A percentile compares a stretch with the other conserved stretches of the same genome.
Conservation (phyloP, 37 sponge, comb jelly and placozoan species). For the Petrosia ficiformis region DNA sequence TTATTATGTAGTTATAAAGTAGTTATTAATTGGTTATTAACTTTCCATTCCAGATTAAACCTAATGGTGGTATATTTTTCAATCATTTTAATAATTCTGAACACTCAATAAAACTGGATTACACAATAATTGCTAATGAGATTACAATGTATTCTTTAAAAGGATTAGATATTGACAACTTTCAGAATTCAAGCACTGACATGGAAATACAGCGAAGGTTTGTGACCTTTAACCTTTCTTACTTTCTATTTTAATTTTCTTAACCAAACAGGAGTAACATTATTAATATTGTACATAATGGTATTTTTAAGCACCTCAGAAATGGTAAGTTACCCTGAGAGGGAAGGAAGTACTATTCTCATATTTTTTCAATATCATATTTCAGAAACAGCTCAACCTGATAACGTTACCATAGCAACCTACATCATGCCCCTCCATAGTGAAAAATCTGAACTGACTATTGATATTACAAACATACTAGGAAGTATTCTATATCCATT, state of each 20-base stretch:
- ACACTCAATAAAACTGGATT: slow-evolving; percentile 14
- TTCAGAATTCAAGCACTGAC: not conserved
- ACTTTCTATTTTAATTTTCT: too few relatives aligned
- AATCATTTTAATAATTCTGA: not conserved
- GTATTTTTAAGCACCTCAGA: slow-evolving; percentile 41
- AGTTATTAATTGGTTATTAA: too few relatives aligned
- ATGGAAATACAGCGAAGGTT: slow-evolving; percentile 47
- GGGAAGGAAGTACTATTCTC: too few relatives aligned
- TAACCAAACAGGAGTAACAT: slow-evolving; percentile 53
- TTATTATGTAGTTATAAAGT: too few relatives aligned
- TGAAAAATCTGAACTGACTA: slow-evolving; percentile 22
- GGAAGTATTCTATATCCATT: slow-evolving; percentile 70
- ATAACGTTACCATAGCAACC: slow-evolving; percentile 24
- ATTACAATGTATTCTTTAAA: slow-evolving; percentile 19
- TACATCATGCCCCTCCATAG: slow-evolving; percentile 57
- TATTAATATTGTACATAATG: slow-evolving; percentile 71
- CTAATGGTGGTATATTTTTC: slow-evolving; percentile 41
- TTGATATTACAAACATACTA: slow-evolving; percentile 59
- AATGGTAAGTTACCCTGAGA: too few relatives aligned
- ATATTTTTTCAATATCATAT: not conserved
- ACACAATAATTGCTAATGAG: slow-evolving; percentile 61
- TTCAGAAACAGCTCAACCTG: not conserved
- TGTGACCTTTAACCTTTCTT: too few relatives aligned
- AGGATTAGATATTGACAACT: slow-evolving; percentile 2
- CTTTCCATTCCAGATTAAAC: not conserved